Base-by-base conservation (phyloP, 2,797 vertebrate species). In the Phataginus tricuspis region DNA sequence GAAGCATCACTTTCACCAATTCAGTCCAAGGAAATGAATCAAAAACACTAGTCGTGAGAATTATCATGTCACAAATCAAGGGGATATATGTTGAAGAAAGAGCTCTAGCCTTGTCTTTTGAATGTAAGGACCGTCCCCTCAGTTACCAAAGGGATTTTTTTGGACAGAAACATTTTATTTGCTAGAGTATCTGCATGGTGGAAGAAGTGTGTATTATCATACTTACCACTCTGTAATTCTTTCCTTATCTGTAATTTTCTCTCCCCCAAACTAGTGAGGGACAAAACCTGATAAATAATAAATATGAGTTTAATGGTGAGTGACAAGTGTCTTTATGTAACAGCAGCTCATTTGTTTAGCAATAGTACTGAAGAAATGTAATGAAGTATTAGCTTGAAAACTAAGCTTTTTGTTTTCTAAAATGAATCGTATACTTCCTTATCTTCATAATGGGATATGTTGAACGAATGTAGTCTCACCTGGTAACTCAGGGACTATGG, bases 41-140 rank as follows among this genome's bases (percentile, higher is more conserved):
- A 66, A 86, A 68, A 88, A 16, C 77, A 66, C 91, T 77, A 90
- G 59, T 87, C n/a, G 63, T 82, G 51, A 12, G 19, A 82, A 94
- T 31, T 79, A 84, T 92, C 74, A 82, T 37, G 45, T 89, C 78
- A 96, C 57, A 92, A 88, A 84, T 77, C 72, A 95, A 45, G 34
- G 25, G 57, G 37, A 91, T 88, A 92, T 80, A 71, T 85, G 66
- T 29, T 34, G 66, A 94, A 95, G 49, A 37, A 39, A 86, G 39
- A 89, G 13, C 34, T 42, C 7, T 49, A 51, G 42, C 16, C 49
- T 64, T 39, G 10, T 59, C 51, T 94, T 91, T 61, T 29, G 8
- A 94, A 79, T 29, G 12, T 16, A 84, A 7, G 19, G 49, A 64
- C 53, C 10, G 18, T 95, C 7, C n/a, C 69, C 13, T 78, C 37